phyloP scores from a whole-genome alignment of 2,888 invertebrate genomes.

The Lepidochrysops patricia region DNA sequence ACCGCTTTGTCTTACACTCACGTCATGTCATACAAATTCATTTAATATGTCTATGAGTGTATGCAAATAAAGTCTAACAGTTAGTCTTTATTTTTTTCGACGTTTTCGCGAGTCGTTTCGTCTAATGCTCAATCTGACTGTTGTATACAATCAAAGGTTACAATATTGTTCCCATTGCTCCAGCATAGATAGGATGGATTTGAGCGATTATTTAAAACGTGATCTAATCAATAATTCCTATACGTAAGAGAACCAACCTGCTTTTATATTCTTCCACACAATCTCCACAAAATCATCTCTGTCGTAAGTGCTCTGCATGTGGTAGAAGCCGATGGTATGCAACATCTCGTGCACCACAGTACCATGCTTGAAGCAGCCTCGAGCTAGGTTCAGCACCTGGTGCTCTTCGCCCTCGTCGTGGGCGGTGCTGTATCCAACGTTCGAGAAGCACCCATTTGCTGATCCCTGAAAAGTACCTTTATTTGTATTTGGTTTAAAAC shows the following conservation, averaged over 20 bases:
- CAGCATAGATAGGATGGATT: too few species aligned
- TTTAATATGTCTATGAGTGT: too few species aligned
- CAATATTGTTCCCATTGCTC: too few species aligned
- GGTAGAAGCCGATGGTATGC: slow-evolving; percentile 87
- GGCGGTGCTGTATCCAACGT: slow-evolving; percentile 49
- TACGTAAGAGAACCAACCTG: too few species aligned
- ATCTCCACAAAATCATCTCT: slow-evolving; percentile 84
- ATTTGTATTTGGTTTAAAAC: too few species aligned
- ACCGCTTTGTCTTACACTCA: too few species aligned
- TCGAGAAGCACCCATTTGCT: slow-evolving; percentile 71
- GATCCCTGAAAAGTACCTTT: slow-evolving; percentile 83
- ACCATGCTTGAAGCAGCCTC: slow-evolving; percentile 75
- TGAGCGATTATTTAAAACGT: too few species aligned
- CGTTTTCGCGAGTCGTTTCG: too few species aligned
- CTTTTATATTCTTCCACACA: slow-evolving; percentile 80
- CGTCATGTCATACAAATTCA: too few species aligned
- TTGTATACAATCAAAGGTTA: too few species aligned
- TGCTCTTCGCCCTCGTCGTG: slow-evolving; percentile 35
- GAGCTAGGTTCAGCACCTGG: slow-evolving; percentile 70
- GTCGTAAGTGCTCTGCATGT: slow-evolving; percentile 86
- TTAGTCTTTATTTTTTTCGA: neutral
- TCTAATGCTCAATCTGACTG: too few species aligned
- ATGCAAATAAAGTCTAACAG: neutral
- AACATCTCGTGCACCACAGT: slow-evolving; percentile 85
- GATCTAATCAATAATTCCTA: too few species aligned